These are phyloP conservation scores for Trichosurus vulpecula DNA, from an alignment of 2,797 vertebrate species.

Conservation along the genomic window DNA sequence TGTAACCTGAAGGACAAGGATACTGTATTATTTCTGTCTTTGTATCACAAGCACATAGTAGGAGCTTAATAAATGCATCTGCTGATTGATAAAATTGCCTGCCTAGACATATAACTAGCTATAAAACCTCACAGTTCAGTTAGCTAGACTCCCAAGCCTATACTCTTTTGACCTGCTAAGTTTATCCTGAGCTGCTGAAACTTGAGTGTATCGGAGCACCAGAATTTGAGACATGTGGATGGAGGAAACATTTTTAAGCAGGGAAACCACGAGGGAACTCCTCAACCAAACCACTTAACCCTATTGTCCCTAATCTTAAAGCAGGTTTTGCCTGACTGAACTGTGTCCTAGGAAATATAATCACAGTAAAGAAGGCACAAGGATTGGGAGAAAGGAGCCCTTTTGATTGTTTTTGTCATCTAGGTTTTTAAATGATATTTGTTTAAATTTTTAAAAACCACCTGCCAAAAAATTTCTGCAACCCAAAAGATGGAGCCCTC, in stretches of 20 bases:
- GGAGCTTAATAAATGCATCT: slow-evolving; percentile 29
- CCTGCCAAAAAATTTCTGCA: neutral
- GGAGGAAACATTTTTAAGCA: neutral
- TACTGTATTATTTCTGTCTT: neutral
- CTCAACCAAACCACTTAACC: neutral
- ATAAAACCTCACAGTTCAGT: neutral
- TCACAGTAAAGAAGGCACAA: neutral
- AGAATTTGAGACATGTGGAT: neutral
- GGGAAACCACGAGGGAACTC: neutral
- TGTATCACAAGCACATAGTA: slow-evolving; percentile 3
- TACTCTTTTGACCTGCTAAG: neutral
- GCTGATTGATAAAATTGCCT: slow-evolving; percentile 19
- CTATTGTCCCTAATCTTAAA: neutral
- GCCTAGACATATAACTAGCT: neutral
- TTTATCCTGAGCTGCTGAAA: neutral
- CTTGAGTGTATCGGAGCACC: neutral
- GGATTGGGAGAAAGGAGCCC: neutral
- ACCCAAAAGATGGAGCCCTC: neutral
- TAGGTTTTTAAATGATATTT: neutral
- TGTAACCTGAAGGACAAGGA: neutral
- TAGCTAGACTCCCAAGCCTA: neutral
- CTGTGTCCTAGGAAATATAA: neutral
- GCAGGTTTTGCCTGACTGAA: neutral
- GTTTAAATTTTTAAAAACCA: neutral
- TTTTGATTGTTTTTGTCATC: neutral